Conservation (phyloP, 1,140 invertebrate species). For the Armadillidium nasatum region DNA sequence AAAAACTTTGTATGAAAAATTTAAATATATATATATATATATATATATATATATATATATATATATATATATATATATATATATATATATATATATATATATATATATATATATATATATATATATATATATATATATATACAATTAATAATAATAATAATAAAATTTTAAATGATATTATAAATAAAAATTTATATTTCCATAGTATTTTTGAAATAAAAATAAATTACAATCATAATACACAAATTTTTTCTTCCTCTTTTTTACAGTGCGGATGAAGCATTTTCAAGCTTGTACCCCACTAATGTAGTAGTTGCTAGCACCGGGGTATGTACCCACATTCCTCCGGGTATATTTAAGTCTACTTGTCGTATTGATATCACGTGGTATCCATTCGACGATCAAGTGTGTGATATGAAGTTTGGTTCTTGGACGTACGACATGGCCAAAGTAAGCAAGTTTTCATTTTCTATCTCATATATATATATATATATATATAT, state of each 20-base stretch:
- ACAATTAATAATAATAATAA: no score
- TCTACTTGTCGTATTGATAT: conserved; percentile 99
- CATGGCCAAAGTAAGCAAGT: conserved; percentile 72
- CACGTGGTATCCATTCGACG: conserved; percentile 98
- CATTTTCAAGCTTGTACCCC: conserved; percentile 94
- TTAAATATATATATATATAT: no score
- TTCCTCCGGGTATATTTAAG: conserved; percentile 97
- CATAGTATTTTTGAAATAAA: background rate
- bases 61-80: no score
- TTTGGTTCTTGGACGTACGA: conserved; percentile 94
- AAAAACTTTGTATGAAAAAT: no score
- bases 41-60: no score
- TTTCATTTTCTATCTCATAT: background rate
- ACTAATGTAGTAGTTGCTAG: conserved; percentile 93
- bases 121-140: no score
- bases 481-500: conserved; percentile 22
- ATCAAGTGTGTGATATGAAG: conserved; percentile 94
- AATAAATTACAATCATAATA: background rate
- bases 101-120: no score
- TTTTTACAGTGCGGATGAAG: conserved; percentile 86
- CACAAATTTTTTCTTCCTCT: background rate
- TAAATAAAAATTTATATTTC: no score
- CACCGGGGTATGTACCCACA: conserved; percentile 92
- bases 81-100: no score
- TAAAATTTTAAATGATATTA: no score